Base-by-base conservation (phyloP, 2,113 vertebrate genomes). In the Salvator merianae region DNA sequence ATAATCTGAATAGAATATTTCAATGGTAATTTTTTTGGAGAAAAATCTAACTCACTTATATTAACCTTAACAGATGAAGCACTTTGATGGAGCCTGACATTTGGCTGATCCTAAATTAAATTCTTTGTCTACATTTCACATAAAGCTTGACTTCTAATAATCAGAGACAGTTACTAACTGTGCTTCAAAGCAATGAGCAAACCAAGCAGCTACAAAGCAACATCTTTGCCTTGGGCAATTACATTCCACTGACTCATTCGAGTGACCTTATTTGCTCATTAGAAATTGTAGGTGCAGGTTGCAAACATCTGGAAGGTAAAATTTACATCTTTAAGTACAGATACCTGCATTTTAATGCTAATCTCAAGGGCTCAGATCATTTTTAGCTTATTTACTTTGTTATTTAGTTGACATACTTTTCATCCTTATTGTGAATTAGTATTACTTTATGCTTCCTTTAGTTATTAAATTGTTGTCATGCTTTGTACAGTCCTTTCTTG, bases 251-350 rank as follows among this genome's bases (percentile, higher is more conserved):
- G 93, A 95, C 88, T 95, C 91, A 93, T 90, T 92, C 89, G 79
- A 94, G 78, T 90, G 91, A 95, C 93, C 93, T 96, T 92, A 88
- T 91, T 91, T 93, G 91, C 91, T 96, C 93, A 95, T 94, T 95
- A 96, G 90, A 88, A 92, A 88, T 86, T 91, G 83, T 83, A 88
- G 91, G 89, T 92, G 90, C 82, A 92, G 28, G 32, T 26, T 96
- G 92, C 88, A 95, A 95, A 95, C 94, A 92, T 94, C 93, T 94
- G 66, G 80, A 73, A 89, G 78, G 36, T 62, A 84, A 82, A 91
- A 91, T 94, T 94, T 93, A 88, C 82, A 90, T 91, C 85, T 91
- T 91, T 77, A 71, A 92, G 34, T 22, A 32, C 32, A 88, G 73
- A 82, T 87, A 93, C 71, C 63, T 91, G 86, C n/a, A 89, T 81